Percentiles rank a stretch among this genome's conserved stretches.
phyloP scores from a whole-genome alignment of 2,888 invertebrate species.

The Caenorhabditis sp. region DNA sequence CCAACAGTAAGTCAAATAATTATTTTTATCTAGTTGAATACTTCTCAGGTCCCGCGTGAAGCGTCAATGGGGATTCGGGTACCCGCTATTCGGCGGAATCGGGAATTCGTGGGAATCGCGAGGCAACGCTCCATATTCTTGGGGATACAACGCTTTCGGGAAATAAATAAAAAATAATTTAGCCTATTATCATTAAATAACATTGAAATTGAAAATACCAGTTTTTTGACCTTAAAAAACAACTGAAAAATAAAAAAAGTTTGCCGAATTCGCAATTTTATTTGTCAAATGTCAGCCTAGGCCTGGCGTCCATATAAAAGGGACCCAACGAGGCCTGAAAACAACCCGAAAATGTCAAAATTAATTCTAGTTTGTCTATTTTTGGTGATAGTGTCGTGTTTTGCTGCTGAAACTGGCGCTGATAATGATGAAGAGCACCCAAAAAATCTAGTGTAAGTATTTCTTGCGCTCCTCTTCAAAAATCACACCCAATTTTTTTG shows the following conservation, averaged over 20 bases:
- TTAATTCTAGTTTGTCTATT: not conserved
- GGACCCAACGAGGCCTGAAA: not conserved
- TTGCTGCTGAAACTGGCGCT: not conserved
- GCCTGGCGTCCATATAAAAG: not conserved
- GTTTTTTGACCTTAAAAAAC: not conserved
- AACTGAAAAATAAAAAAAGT: not conserved
- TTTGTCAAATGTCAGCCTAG: not conserved
- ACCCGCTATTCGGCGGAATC: constrained; percentile 32
- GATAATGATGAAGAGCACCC: constrained; percentile 4
- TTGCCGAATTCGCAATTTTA: not conserved
- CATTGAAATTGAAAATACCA: not conserved
- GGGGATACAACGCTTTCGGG: constrained; percentile 28
- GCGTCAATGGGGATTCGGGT: constrained; percentile 43
- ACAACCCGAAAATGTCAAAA: not conserved
- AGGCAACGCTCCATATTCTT: constrained; percentile 16
- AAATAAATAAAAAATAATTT: not conserved
- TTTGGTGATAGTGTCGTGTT: not conserved
- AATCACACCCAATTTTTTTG: not conserved
- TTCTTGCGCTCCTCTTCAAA: not conserved
- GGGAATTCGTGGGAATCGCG: constrained; percentile 35
- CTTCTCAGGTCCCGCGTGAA: not conserved
- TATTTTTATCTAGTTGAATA: not conserved
- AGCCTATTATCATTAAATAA: not conserved
- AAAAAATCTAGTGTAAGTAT: constrained; percentile 22
- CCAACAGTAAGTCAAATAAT: not conserved